Base-by-base conservation (phyloP, 2,797 vertebrate species). In the Diplodus sargus region DNA sequence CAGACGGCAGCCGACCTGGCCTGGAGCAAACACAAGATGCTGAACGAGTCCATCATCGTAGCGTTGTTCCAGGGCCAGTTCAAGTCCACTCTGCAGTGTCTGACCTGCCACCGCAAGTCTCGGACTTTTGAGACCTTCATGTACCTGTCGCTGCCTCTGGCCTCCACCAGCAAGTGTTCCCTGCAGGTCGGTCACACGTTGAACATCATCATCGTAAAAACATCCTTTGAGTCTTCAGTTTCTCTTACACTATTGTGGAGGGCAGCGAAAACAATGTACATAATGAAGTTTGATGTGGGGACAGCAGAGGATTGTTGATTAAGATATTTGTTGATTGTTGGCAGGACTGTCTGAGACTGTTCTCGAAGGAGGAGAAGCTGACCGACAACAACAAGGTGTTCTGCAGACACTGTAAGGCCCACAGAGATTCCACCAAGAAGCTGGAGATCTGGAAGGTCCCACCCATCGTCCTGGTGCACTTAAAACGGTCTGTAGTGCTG, bases 361-460 rank as follows among this genome's bases (percentile, higher is more conserved):
- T 99, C 92, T 99, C 98, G 84, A 99, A 99, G 93, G 98, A 99
- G 87, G 98, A 99, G 88, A 97, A 95, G 81, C 94, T 99, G 81
- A 99, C 98, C 0, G 98, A 99, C 92, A 98, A 97, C 90, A 99
- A 99, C 87, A 96, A 97, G 68, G 97, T 99, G 89, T 98, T 97
- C 92, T 99, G 98, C 88, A 96, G 97, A 89, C 97, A 99, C 89
- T 99, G 98, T 92, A 98, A 98, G 93, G 95, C 96, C 67, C 96
- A 96, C 86, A 95, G 97, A 85, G 98, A 99, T 85, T 98, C 97
- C 80, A 95, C 96, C 56, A 99, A 99, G 96, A 99, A 99, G 84
- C 96, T 99, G 93, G 98, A 99, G 93, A 97, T 99, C 92, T 99
- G 98, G 98, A 99, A 99, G 87, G 90, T 99, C 52, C 98, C 98